Conservation (phyloP, 1,140 invertebrate genomes). For the Calephelis virginiensis region DNA sequence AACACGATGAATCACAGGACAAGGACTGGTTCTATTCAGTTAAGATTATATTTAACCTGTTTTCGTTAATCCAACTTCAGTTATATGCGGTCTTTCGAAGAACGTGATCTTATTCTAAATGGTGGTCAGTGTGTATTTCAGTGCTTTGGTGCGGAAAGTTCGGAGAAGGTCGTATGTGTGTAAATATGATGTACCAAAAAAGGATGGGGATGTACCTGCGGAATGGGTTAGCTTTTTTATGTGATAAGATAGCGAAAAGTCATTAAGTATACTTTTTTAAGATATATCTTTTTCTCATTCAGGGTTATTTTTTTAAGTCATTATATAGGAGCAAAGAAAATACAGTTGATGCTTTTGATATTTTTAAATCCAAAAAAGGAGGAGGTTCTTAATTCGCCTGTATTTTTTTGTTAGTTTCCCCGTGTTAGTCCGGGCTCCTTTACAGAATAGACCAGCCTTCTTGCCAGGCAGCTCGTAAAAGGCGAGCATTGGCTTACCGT, state of each 20-base stretch:
- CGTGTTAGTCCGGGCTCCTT: too few relatives aligned
- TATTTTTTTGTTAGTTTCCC: too few relatives aligned
- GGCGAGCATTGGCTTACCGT: too few relatives aligned
- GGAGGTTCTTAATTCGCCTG: too few relatives aligned
- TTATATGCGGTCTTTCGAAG: slow-evolving; percentile 34
- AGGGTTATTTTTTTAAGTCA: too few relatives aligned
- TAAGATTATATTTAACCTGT: slow-evolving; percentile 42
- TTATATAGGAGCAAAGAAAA: too few relatives aligned
- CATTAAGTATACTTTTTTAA: too few relatives aligned
- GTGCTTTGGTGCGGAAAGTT: slow-evolving; percentile 31
- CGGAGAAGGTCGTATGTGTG: slow-evolving; percentile 40
- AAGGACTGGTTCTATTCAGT: slow-evolving; percentile 39
- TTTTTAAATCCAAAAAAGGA: too few relatives aligned
- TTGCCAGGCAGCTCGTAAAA: too few relatives aligned
- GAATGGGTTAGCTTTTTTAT: slow-evolving; percentile 4
- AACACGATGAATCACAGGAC: neutral
- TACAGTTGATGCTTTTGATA: too few relatives aligned
- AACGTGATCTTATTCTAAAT: slow-evolving; percentile 29
- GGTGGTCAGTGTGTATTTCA: slow-evolving; percentile 36
- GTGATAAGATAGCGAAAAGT: neutral
- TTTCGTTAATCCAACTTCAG: slow-evolving; percentile 42
- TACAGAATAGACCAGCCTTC: too few relatives aligned
- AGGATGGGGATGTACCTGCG: neutral
- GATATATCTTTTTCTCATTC: too few relatives aligned
- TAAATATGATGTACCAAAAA: slow-evolving; percentile 34